Evolutionary conservation across 2,888 invertebrate species (phyloP).

Genomic region (Gymnocheta viridis): DNA sequence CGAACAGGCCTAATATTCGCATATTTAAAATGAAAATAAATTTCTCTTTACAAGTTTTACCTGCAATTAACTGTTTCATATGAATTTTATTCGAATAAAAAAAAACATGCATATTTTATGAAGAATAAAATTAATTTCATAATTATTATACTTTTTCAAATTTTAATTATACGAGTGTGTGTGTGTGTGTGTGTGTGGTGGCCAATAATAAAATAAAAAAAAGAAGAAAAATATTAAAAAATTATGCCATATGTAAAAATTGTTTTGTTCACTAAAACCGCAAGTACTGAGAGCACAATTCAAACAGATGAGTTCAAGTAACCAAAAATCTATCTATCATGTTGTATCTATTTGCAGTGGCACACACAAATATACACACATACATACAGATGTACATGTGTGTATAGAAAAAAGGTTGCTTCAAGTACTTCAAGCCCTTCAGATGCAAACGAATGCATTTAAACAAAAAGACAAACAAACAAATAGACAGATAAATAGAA

Average conservation of each 20-base stretch:
- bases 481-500: constrained; percentile 16
- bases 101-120: not conserved
- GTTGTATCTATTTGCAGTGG: constrained; percentile 4
- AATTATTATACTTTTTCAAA: not conserved
- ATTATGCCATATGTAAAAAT: constrained; percentile 65
- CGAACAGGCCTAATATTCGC: not conserved
- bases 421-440: constrained; percentile 11
- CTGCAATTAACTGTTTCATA: not conserved
- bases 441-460: constrained; percentile 46
- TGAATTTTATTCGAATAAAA: no score
- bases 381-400: not conserved
- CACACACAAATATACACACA: not conserved
- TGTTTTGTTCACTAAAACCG: constrained; percentile 53
- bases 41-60: not conserved
- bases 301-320: constrained; percentile 63
- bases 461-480: constrained; percentile 42
- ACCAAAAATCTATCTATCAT: constrained; percentile 37
- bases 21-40: not conserved
- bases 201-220: not conserved
- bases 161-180: not conserved
- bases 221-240: not conserved
- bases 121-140: not conserved
- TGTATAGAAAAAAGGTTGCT: not conserved
- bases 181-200: not conserved
- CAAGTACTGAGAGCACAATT: constrained; percentile 54